Conservation (phyloP, 2,797 vertebrate species). For the Enteromius paludinosus region DNA sequence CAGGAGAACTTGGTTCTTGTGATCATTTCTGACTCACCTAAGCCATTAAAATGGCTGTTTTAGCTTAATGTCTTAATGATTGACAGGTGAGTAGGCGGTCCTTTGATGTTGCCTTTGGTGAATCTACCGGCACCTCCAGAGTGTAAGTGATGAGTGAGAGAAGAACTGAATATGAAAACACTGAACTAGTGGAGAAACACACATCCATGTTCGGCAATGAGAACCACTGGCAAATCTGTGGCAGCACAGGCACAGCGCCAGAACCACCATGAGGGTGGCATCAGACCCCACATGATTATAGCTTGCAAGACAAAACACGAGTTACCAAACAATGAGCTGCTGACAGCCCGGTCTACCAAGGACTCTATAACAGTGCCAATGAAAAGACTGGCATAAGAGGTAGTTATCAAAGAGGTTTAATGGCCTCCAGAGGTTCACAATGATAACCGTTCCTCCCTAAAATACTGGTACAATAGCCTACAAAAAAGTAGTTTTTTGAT, state of each 20-base stretch:
- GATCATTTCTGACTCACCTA: background rate
- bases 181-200: background rate
- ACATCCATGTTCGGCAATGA: background rate
- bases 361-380: background rate
- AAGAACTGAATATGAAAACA: background rate
- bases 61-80: background rate
- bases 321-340: constrained; percentile 24
- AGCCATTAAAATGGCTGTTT: background rate
- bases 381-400: constrained; percentile 3
- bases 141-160: background rate
- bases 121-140: background rate
- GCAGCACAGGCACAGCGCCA: constrained; percentile 20
- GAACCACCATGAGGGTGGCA: constrained; percentile 21
- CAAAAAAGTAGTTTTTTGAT: background rate
- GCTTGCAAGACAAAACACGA: constrained; percentile 26
- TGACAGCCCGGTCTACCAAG: constrained; percentile 24
- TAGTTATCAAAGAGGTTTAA: background rate
- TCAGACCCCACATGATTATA: constrained; percentile 31
- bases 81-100: background rate
- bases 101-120: background rate
- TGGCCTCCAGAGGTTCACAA: background rate
- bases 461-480: background rate
- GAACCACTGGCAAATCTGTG: background rate
- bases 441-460: background rate
- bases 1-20: background rate